phyloP scores from a whole-genome alignment of 2,113 vertebrate species.

The Tupaia tana region DNA sequence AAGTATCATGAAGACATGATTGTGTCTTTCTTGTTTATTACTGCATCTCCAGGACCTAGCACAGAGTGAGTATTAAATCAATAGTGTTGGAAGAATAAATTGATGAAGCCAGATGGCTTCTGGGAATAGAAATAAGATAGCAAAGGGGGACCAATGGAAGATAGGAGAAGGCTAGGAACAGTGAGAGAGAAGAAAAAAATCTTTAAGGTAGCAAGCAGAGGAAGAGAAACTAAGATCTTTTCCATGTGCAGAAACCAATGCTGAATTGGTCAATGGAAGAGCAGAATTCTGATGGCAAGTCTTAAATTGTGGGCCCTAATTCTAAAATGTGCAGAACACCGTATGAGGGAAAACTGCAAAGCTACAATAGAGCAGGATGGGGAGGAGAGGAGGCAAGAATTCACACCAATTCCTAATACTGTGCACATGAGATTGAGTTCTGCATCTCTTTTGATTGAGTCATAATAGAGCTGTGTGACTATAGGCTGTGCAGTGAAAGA shows the following conservation, averaged over 20 bases:
- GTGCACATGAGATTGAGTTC: neutral
- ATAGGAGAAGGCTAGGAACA: no score
- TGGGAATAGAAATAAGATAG: neutral
- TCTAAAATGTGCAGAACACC: neutral
- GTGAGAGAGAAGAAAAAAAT: neutral
- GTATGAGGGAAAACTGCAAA: neutral
- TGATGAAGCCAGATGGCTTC: neutral
- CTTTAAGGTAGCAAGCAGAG: no score
- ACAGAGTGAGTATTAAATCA: neutral
- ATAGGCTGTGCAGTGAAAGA: neutral
- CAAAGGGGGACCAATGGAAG: neutral
- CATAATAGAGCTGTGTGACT: neutral
- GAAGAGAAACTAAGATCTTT: neutral
- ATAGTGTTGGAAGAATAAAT: neutral
- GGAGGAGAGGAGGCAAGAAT: neutral
- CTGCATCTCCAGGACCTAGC: neutral
- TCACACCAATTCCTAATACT: neutral
- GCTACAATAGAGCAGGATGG: neutral
- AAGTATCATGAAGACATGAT: neutral
- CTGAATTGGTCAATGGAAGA: rapidly evolving
- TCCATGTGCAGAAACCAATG: neutral
- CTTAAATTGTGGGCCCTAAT: rapidly evolving
- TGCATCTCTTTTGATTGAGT: neutral
- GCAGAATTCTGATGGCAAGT: no score
- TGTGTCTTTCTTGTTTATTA: neutral